Evolutionary conservation across 1,140 invertebrate genomes (phyloP).

Genomic region (Drosophila serrata): DNA sequence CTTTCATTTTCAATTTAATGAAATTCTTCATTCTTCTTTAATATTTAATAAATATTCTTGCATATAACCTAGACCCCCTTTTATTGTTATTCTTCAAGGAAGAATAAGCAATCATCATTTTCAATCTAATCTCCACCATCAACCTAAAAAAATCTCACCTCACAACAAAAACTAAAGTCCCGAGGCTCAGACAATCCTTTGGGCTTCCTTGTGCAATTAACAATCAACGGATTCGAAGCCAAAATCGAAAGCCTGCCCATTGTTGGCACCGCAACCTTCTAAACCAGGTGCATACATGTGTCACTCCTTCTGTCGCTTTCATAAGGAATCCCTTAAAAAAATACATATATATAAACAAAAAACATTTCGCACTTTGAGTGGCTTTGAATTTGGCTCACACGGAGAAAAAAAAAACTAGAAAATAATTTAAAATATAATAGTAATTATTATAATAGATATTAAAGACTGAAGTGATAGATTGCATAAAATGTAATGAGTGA

Average conservation of each 20-base stretch:
- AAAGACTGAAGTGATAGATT: too few relatives aligned
- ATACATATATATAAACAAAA: slow-evolving; percentile 19
- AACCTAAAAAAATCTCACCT: background rate
- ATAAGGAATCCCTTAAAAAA: slow-evolving; percentile 48
- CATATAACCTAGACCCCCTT: background rate
- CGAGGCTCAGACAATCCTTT: slow-evolving; percentile 5
- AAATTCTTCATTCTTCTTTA: too few relatives aligned
- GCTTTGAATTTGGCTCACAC: slow-evolving; percentile 58
- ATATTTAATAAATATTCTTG: background rate
- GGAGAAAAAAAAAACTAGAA: background rate
- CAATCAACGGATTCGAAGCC: slow-evolving; percentile 34
- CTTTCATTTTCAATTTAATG: too few relatives aligned
- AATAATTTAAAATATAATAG: too few relatives aligned
- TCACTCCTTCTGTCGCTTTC: slow-evolving; percentile 78
- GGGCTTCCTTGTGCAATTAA: slow-evolving; percentile 29
- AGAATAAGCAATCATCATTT: slow-evolving; percentile 11
- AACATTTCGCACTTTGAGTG: slow-evolving; percentile 62
- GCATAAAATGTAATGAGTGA: background rate
- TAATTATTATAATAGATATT: too few relatives aligned
- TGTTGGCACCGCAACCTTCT: slow-evolving; percentile 57
- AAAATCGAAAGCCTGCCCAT: slow-evolving; percentile 56
- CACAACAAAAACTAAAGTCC: background rate
- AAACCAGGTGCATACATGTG: slow-evolving; percentile 84
- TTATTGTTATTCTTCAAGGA: too few relatives aligned
- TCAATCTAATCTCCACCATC: slow-evolving; percentile 34